Percentiles rank a stretch among this genome's conserved stretches.
Evolutionary conservation across 2,888 invertebrate species (phyloP).

Genomic region (Orchestes rusci): DNA sequence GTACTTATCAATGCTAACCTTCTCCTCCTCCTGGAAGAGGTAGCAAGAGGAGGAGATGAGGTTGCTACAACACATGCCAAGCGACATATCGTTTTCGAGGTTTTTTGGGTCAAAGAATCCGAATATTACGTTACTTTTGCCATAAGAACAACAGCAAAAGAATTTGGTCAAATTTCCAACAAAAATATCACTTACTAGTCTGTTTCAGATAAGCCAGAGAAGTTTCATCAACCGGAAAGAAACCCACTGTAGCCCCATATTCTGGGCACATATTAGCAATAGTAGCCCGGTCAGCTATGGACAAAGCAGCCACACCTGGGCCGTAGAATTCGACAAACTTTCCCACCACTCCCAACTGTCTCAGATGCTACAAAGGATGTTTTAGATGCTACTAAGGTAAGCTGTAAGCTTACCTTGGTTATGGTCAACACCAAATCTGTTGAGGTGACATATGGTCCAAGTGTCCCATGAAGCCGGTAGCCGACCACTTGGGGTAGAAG

Average conservation of each 20-base stretch:
- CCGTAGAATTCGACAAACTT: constrained; percentile 99
- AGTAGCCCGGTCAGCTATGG: constrained; percentile 95
- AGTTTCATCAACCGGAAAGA: constrained; percentile 82
- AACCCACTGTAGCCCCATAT: constrained; percentile 95
- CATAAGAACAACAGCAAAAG: no score
- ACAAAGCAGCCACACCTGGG: constrained; percentile 80
- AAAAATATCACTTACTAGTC: constrained; percentile 70
- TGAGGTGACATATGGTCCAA: constrained; percentile 81
- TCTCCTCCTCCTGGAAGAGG: no score
- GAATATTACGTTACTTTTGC: no score
- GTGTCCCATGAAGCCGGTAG: constrained; percentile 75
- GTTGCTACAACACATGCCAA: no score
- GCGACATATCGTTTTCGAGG: no score
- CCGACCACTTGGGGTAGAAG: constrained; percentile 93
- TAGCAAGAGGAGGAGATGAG: no score
- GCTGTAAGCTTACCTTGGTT: constrained; percentile 64
- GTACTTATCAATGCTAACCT: no score
- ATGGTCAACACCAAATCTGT: constrained; percentile 96
- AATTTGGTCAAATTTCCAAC: no score
- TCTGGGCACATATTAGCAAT: constrained; percentile 99
- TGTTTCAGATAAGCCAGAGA: constrained; percentile 80
- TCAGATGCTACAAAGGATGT: constrained; percentile 51
- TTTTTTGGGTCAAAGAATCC: no score
- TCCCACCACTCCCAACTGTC: constrained; percentile 92
- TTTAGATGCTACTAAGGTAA: neutral